Base-by-base conservation (phyloP, 2,888 invertebrate species). In the Chymomyza fuscimana region DNA sequence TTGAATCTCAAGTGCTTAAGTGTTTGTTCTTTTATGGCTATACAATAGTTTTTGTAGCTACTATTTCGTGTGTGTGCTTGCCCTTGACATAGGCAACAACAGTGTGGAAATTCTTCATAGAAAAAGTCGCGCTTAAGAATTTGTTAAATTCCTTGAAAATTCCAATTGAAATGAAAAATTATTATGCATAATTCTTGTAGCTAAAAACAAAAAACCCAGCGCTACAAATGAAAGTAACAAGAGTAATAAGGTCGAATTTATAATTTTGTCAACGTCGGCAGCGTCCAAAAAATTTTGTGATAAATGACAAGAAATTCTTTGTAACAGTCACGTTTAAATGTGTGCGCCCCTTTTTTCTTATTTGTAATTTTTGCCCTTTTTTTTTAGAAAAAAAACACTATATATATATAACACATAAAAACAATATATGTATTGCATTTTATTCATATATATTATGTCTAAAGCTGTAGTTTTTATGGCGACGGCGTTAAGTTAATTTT, bases 191-290 rank as follows among this genome's bases (percentile, higher is more conserved):
- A 46, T 46, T 46, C 12, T 52, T n/a, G 12, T n/a, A 25, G 52
- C 25, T 54, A 36, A 54, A 52, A 46, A 36, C 36, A 16, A 65
- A 58, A 56, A 12, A 65, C 22, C 4, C 12, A 46, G 12, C 40
- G 10, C 40, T 46, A 46, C 87, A 81, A 88, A 87, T 79, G 74
- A 81, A 79, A 88, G 85, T 88, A 84, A 84, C 88, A 84, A 83
- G 84, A 84, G 88, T 86, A 84, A 86, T 84, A 88, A 84, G 83
- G 83, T 84, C 83, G 82, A 78, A 88, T 88, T 84, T 86, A 88
- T 84, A 84, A 88, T 84, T 87, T 83, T 84, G 86, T 83, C 79
- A 84, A 88, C 83, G 82, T 78, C 74, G 83, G 59, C 86, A 70
- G 66, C 73, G 68, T 66, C 73, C 63, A 71, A 75, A 70, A 74